Evolutionary conservation across 2,113 vertebrate species (phyloP).

Genomic region (Hemicordylus capensis): DNA sequence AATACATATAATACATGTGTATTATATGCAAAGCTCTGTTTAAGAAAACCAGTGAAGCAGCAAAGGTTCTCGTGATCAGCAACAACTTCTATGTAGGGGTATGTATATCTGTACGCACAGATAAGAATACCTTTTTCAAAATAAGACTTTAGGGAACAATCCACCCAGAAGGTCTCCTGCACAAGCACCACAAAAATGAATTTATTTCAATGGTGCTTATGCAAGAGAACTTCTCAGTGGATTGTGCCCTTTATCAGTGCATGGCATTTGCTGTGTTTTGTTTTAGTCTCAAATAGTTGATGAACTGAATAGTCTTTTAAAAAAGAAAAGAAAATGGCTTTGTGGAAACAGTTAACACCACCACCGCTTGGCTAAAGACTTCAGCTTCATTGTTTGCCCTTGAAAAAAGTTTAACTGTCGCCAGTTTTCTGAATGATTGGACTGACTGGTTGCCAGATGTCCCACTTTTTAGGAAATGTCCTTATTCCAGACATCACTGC

Average conservation of each 20-base stretch:
- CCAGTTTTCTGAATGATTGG: not conserved
- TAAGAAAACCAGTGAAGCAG: not conserved
- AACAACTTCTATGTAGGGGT: not conserved
- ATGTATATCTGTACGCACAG: not conserved
- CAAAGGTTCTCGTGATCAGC: fast-evolving
- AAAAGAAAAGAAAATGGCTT: not conserved
- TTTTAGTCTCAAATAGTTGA: not conserved
- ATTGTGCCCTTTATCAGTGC: not conserved
- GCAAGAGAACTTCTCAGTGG: not conserved
- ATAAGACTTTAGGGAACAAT: not conserved
- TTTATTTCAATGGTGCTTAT: not conserved
- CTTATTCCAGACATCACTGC: not conserved
- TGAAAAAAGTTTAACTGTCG: constrained; percentile 10
- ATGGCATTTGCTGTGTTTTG: not conserved
- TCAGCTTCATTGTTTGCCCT: not conserved
- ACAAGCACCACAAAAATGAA: not conserved
- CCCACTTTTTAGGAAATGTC: not conserved
- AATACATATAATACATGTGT: too few species aligned
- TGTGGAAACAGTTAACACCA: not conserved
- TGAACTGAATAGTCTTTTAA: fast-evolving
- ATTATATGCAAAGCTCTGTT: not conserved
- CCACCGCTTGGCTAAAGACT: not conserved
- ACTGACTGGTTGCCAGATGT: constrained; percentile 4
- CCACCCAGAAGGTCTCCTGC: not conserved
- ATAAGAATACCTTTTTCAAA: not conserved